A percentile compares a stretch with the other conserved stretches of the same genome.
These are phyloP conservation scores for Neotoxoptera formosana DNA, from an alignment of 1,140 invertebrate species.

Conservation along the genomic window DNA sequence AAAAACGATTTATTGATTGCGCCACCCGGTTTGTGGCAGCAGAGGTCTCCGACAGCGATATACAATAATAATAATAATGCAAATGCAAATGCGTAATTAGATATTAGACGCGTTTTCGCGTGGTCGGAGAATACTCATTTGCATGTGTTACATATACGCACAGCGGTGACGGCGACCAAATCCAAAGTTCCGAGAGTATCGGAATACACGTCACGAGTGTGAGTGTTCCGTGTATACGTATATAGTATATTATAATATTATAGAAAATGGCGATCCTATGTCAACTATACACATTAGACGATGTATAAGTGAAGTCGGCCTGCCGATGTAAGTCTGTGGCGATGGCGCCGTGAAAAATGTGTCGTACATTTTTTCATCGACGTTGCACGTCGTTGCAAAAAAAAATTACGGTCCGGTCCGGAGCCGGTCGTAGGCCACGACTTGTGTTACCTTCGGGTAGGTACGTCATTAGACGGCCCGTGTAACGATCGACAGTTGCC, in stretches of 20 bases:
- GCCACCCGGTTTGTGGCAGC: neutral
- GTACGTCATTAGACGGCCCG: neutral
- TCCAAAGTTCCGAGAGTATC: neutral
- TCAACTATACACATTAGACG: neutral
- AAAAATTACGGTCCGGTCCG: neutral
- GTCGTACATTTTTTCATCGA: neutral
- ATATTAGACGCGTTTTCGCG: neutral
- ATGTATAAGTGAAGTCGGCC: neutral
- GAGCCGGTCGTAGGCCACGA: neutral
- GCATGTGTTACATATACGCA: neutral
- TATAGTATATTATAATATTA: neutral
- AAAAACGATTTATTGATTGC: neutral
- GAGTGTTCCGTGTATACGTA: neutral
- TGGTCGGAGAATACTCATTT: neutral
- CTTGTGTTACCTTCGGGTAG: no score
- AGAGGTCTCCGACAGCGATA: neutral
- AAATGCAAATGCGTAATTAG: neutral
- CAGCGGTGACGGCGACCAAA: neutral
- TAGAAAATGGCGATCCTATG: neutral
- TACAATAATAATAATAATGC: neutral
- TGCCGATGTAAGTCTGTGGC: neutral
- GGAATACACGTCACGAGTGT: neutral
- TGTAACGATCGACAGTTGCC: neutral
- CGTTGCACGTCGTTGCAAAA: neutral
- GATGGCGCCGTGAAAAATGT: neutral